phyloP scores from a whole-genome alignment of 2,113 vertebrate genomes.

The Rhodinocichla rosea region DNA sequence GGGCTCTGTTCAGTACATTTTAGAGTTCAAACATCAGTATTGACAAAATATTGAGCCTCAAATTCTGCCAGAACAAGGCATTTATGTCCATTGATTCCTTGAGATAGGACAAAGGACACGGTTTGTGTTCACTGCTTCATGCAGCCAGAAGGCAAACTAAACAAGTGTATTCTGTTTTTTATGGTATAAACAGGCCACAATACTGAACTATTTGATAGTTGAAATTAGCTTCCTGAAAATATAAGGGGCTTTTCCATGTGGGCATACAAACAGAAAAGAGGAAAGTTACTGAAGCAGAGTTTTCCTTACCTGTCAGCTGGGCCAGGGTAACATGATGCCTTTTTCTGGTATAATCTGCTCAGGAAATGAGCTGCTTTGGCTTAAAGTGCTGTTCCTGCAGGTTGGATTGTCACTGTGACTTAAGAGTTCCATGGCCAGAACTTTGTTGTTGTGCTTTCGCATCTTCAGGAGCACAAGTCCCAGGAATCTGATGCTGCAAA shows the following conservation, averaged over 20 bases:
- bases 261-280: background rate
- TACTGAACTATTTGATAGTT: background rate
- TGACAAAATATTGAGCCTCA: background rate
- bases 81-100: background rate
- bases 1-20: background rate
- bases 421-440: rapidly evolving
- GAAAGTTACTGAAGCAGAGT: background rate
- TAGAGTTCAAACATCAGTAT: background rate
- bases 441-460: background rate
- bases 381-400: background rate
- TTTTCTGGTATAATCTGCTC: background rate
- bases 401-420: background rate
- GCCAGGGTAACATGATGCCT: background rate
- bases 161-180: background rate
- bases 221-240: background rate
- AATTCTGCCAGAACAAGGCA: background rate
- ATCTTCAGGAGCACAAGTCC: background rate
- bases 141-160: background rate
- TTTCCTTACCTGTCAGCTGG: background rate
- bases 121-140: background rate
- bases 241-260: background rate
- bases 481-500: background rate
- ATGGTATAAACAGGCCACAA: background rate
- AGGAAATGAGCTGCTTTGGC: background rate
- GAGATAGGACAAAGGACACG: background rate